phyloP scores from a whole-genome alignment of 2,797 vertebrate genomes.

The Epinephelus malabaricus region DNA sequence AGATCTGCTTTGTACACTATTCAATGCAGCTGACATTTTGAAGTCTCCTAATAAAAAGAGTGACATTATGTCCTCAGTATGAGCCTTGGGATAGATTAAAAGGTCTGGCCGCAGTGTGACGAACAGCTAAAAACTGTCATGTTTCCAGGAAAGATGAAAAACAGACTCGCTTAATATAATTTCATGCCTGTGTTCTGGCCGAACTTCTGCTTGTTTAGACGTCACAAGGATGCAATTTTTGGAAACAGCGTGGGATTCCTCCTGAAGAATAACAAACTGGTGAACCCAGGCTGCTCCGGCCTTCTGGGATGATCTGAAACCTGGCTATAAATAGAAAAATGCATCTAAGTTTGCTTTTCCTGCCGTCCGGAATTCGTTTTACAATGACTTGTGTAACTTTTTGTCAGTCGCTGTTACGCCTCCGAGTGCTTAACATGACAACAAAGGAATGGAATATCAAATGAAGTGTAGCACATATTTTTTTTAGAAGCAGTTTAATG shows the following conservation, averaged over 20 bases:
- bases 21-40: constrained; percentile 35
- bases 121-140: constrained; percentile 32
- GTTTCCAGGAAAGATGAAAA: constrained; percentile 60
- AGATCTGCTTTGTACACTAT: constrained; percentile 19
- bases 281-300: constrained; percentile 62
- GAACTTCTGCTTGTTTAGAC: constrained; percentile 52
- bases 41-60: constrained; percentile 31
- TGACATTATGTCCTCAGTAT: constrained; percentile 5
- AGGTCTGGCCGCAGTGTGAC: constrained; percentile 20
- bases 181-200: constrained; percentile 48
- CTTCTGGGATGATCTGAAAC: constrained; percentile 53
- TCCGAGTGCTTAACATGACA: constrained; percentile 4
- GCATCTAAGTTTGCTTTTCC: constrained; percentile 47
- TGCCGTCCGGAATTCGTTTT: constrained; percentile 29
- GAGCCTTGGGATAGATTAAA: constrained; percentile 35
- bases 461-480: constrained; percentile 1
- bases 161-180: constrained; percentile 35
- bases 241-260: constrained; percentile 79
- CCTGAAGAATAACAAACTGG: constrained; percentile 72
- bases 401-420: constrained; percentile 16
- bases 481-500: not conserved
- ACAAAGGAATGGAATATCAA: constrained; percentile 14
- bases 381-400: constrained; percentile 17
- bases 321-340: constrained; percentile 66
- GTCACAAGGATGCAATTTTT: constrained; percentile 62